Evolutionary conservation across 2,113 vertebrate species (phyloP).

Genomic region (Cynocephalus volans): DNA sequence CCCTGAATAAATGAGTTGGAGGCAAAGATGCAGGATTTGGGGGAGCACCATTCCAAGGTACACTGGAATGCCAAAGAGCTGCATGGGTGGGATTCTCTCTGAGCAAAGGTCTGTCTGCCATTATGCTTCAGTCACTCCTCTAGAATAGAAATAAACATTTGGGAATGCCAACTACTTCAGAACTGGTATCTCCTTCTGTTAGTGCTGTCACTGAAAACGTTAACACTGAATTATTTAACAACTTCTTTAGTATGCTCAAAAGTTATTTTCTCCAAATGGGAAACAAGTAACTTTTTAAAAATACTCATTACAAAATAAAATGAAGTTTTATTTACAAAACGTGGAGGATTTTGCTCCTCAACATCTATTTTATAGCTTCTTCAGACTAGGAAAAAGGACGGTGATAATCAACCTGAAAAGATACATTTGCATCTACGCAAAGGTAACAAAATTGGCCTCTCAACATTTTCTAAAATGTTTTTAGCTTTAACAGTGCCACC

Average conservation of each 20-base stretch:
- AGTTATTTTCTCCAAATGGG: constrained; percentile 22
- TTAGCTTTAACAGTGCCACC: background rate
- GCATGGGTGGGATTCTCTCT: background rate
- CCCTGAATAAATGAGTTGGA: background rate
- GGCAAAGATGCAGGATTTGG: background rate
- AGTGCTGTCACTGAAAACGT: constrained; percentile 29
- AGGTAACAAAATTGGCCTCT: background rate
- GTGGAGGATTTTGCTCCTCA: background rate
- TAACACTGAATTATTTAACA: constrained; percentile 70
- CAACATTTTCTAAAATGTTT: background rate
- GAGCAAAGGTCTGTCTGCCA: background rate
- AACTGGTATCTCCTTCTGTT: constrained; percentile 39
- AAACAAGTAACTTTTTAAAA: background rate
- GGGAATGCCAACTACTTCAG: constrained; percentile 59
- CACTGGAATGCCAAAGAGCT: background rate
- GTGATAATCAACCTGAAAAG: background rate
- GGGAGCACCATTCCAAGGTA: background rate
- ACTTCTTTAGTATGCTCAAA: background rate
- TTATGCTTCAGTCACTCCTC: background rate
- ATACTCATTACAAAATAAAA: constrained; percentile 66
- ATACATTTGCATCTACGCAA: background rate
- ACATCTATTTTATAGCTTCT: background rate
- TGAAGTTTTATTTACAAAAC: constrained; percentile 42
- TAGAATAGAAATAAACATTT: background rate
- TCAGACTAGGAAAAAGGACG: background rate